Evolutionary conservation across 2,797 vertebrate species (phyloP), one percentile per base, ranked within the genome.

Genomic region (Anolis apletophallus): DNA sequence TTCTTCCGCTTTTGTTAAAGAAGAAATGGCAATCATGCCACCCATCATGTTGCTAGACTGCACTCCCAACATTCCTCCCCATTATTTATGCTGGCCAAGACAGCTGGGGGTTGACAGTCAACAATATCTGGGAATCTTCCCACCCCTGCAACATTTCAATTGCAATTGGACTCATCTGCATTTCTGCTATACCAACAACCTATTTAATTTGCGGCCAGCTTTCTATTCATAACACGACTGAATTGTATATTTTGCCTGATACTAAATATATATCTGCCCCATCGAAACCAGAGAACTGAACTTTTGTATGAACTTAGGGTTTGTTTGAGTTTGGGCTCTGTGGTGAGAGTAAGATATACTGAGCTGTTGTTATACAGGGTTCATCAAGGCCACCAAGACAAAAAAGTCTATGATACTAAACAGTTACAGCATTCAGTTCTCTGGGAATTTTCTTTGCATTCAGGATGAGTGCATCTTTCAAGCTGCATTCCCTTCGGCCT

Each of bases 401-500:
- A 79, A 36, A 34, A 34, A 52, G 64, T 11, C 59, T 64, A 83
- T 79, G 57, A 67, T 64, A 17, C 46, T 81, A 80, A 80, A 57
- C 34, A 26, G 9, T 74, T n/a, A 40, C 13, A 67, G 3, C 12
- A 9, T 23, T 52, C 2, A 6, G 46, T 74, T 87, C 64, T 79
- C 68, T 80, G 26, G 46, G 69, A 84, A 84, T 40, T 87, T 84
- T 74, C 26, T 10, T 73, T 73, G 11, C 26, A 73, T 64, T 84
- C 55, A 67, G 4, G 17, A 72, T 23, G 40, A 61, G 23, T 79
- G 71, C 87, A 87, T 90, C 5, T 78, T 80, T 92, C 88, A 26
- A 87, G 83, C 76, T 92, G 32, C 50, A 80, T 80, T 93, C 93
- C 84, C 55, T 88, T 94, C 92, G 90, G 81, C 32, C 86, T 93